phyloP scores from a whole-genome alignment of 2,113 vertebrate genomes.

The Xenus cinereus region DNA sequence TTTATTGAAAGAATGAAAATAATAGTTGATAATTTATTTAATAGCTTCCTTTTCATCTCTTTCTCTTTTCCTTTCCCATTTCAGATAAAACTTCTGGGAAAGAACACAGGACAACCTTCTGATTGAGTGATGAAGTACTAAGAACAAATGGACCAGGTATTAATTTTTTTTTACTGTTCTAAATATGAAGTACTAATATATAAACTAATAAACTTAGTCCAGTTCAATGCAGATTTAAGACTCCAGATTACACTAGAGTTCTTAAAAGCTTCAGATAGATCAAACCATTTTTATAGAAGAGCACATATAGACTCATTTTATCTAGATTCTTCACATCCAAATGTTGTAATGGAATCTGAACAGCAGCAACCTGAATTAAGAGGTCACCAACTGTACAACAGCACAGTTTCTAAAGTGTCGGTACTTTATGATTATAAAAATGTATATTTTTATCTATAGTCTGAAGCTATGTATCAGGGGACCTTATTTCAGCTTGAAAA shows the following conservation, averaged over 20 bases:
- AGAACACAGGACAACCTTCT: background rate
- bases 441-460: background rate
- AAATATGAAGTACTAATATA: background rate
- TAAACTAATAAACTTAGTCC: background rate
- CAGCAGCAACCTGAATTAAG: background rate
- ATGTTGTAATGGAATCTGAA: background rate
- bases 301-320: background rate
- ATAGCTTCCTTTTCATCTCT: background rate
- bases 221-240: background rate
- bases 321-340: background rate
- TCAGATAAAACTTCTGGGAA: background rate
- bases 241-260: background rate
- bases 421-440: background rate
- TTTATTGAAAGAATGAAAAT: background rate
- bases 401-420: background rate
- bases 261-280: background rate
- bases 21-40: background rate
- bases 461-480: background rate
- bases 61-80: background rate
- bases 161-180: background rate
- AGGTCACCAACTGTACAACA: background rate
- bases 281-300: background rate
- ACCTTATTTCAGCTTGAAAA: background rate
- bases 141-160: conserved; percentile 21
- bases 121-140: background rate